Percentiles rank a stretch among this genome's conserved stretches.
Conservation (phyloP, 2,888 invertebrate genomes). For the Pristionchus fissidentatus region DNA sequence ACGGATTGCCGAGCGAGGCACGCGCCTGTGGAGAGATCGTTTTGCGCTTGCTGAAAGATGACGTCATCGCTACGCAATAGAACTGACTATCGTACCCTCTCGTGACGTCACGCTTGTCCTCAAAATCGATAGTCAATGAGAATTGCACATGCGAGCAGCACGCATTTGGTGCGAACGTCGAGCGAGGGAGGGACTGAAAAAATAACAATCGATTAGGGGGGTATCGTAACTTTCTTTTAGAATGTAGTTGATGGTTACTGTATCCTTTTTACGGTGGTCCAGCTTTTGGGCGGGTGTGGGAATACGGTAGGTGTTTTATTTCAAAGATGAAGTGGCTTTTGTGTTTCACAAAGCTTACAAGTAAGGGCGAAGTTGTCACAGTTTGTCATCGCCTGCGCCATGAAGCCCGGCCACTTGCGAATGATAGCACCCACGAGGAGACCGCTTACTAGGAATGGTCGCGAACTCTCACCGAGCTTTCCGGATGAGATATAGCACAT, state of each 20-base stretch:
- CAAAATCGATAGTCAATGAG: constrained; percentile 26
- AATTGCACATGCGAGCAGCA: constrained; percentile 1
- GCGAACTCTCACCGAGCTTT: too few relatives aligned
- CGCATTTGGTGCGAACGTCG: not conserved
- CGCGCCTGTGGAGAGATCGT: not conserved
- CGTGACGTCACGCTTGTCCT: constrained; percentile 23
- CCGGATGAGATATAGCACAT: too few relatives aligned
- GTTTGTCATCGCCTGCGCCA: not conserved
- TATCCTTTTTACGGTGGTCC: too few relatives aligned
- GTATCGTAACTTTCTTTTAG: too few relatives aligned
- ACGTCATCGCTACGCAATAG: not conserved
- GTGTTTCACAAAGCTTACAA: not conserved
- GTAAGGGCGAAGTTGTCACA: constrained; percentile 29
- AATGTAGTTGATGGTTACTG: not conserved
- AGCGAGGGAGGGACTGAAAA: not conserved
- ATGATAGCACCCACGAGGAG: not conserved
- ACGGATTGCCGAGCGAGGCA: constrained; percentile 13
- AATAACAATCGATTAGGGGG: not conserved
- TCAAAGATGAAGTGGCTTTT: too few relatives aligned
- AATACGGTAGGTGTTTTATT: too few relatives aligned
- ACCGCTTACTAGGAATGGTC: too few relatives aligned
- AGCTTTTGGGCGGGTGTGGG: too few relatives aligned
- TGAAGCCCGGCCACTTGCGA: not conserved
- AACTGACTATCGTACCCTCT: constrained; percentile 1
- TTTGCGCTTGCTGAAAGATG: constrained; percentile 2